Percentiles rank a stretch among this genome's conserved stretches.
Conservation (phyloP, 1,140 invertebrate genomes). For the Drosophila insularis region DNA sequence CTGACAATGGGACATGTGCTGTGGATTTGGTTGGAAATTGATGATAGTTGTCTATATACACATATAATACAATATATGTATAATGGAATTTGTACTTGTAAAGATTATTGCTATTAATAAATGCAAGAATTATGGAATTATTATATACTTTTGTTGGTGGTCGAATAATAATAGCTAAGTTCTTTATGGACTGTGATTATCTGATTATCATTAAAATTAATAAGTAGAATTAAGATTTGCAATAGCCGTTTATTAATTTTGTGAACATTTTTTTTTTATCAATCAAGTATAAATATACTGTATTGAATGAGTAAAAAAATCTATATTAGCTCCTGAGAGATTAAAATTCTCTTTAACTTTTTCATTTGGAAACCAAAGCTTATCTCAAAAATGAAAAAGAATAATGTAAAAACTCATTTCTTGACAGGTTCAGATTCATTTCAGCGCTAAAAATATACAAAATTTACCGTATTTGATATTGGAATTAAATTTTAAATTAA, state of each 20-base stretch:
- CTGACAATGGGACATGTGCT: conserved; percentile 46
- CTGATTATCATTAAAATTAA: background rate
- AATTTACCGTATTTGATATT: no score
- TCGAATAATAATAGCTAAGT: background rate
- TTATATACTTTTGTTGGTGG: background rate
- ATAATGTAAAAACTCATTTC: no score
- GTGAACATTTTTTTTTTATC: no score
- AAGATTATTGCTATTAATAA: conserved; percentile 54
- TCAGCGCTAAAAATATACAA: background rate
- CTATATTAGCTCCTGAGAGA: background rate
- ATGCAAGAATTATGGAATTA: background rate
- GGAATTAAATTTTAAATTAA: no score
- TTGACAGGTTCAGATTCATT: no score
- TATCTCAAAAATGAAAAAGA: background rate
- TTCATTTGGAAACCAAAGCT: background rate
- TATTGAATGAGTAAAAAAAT: no score
- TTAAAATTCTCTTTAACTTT: no score
- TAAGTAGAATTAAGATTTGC: background rate
- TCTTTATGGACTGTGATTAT: background rate
- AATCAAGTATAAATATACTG: no score
- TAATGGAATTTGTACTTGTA: conserved; percentile 67
- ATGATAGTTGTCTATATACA: conserved; percentile 49
- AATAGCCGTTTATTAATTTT: background rate
- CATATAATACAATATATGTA: background rate
- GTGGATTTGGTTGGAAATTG: background rate